Evolutionary conservation across 2,888 invertebrate genomes (phyloP).

Genomic region (Hemicrepidius hirtus): DNA sequence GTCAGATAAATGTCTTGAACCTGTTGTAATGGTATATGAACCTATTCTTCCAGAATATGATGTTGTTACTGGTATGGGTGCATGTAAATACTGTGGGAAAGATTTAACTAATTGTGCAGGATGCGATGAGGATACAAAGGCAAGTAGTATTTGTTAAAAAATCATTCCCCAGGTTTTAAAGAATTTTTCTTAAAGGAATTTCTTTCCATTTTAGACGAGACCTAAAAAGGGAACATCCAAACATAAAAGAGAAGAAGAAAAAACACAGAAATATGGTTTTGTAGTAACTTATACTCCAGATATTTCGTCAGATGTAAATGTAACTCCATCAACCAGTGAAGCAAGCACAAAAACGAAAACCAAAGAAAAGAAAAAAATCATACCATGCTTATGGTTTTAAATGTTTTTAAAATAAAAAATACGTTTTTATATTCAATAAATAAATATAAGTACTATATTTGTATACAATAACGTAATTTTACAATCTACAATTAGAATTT

Average conservation of each 20-base stretch:
- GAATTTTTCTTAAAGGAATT: too few relatives aligned
- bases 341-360: neutral
- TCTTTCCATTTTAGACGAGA: neutral
- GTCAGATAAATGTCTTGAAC: conserved; percentile 27
- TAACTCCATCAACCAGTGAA: neutral
- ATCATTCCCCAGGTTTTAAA: too few relatives aligned
- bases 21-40: conserved; percentile 48
- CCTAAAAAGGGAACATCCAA: neutral
- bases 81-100: conserved; percentile 14
- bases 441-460: neutral
- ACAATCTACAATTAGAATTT: neutral
- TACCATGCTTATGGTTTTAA: conserved; percentile 25
- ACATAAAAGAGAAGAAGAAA: conserved; percentile 10
- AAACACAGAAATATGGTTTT: conserved; percentile 36
- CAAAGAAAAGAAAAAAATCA: conserved; percentile 30
- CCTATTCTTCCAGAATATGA: conserved; percentile 32
- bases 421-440: too few relatives aligned
- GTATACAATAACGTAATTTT: neutral
- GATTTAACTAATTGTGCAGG: neutral
- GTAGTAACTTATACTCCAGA: conserved; percentile 46
- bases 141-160: too few relatives aligned
- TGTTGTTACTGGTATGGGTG: neutral
- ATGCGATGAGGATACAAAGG: neutral
- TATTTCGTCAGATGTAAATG: neutral
- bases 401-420: neutral